phyloP scores from a whole-genome alignment of 2,888 invertebrate species.

The Schizotus pectinicornis region DNA sequence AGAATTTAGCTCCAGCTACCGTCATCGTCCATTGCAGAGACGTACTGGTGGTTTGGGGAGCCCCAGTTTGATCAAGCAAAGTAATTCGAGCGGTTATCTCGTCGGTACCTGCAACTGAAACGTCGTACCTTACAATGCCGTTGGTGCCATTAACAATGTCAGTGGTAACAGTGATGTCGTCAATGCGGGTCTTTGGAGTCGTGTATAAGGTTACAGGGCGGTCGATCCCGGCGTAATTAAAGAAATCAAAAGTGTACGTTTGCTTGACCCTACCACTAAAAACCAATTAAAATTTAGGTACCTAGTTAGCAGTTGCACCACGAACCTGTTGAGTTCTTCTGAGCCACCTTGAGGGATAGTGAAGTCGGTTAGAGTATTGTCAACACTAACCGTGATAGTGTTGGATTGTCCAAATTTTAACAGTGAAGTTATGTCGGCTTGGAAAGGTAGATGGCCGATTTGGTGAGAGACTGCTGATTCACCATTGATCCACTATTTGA shows the following conservation, averaged over 20 bases:
- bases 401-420: slow-evolving; percentile 74
- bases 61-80: slow-evolving; percentile 61
- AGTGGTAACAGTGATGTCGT: slow-evolving; percentile 83
- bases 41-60: slow-evolving; percentile 58
- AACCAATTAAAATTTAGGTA: neutral
- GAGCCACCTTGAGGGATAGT: slow-evolving; percentile 86
- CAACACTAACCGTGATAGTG: slow-evolving; percentile 87
- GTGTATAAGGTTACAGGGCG: slow-evolving; percentile 88
- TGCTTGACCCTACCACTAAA: slow-evolving; percentile 61
- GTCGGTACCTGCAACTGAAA: slow-evolving; percentile 27
- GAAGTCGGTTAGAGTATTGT: slow-evolving; percentile 84
- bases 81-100: slow-evolving; percentile 16
- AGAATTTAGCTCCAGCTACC: slow-evolving; percentile 75
- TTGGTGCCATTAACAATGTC: slow-evolving; percentile 64
- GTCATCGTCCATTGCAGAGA: slow-evolving; percentile 64
- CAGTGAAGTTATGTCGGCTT: slow-evolving; percentile 77
- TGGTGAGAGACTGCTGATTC: slow-evolving; percentile 78
- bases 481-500: slow-evolving; percentile 88
- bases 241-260: slow-evolving; percentile 91
- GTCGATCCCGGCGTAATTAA: slow-evolving; percentile 97
- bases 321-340: neutral
- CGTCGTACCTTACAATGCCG: slow-evolving; percentile 57
- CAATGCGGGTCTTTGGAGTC: slow-evolving; percentile 80
- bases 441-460: slow-evolving; percentile 95
- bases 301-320: neutral